Conservation (phyloP, 1,140 invertebrate species). For the Bactericera cockerelli region DNA sequence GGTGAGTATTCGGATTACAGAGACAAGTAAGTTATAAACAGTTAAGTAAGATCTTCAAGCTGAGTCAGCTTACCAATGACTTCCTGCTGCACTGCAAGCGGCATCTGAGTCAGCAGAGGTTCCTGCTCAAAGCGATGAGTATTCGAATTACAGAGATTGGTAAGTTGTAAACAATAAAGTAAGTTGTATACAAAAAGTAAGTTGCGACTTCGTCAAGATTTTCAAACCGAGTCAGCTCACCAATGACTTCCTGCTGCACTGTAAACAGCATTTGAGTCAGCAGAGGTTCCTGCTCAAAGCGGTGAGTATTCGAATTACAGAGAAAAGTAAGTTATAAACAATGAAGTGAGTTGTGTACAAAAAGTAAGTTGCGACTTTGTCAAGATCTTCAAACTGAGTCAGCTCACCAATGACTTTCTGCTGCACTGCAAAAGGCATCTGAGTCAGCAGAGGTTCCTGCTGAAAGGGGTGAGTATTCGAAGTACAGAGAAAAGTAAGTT, state of each 20-base stretch:
- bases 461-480: background rate
- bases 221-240: background rate
- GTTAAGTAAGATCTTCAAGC: conserved; percentile 5
- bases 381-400: conserved; percentile 1
- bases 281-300: background rate
- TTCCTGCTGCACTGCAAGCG: background rate
- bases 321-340: no score
- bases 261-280: conserved; percentile 1
- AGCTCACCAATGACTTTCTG: background rate
- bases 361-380: no score
- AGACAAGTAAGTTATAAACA: no score
- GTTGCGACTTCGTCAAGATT: background rate
- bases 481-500: no score
- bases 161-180: no score
- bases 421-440: background rate
- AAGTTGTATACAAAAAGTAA: no score
- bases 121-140: background rate
- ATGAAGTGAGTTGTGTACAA: no score
- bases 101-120: background rate
- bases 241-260: background rate
- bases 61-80: background rate
- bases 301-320: no score
- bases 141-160: no score
- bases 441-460: background rate
- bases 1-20: no score